Conservation (phyloP, 2,113 vertebrate genomes). For the Actenoides hombroni region DNA sequence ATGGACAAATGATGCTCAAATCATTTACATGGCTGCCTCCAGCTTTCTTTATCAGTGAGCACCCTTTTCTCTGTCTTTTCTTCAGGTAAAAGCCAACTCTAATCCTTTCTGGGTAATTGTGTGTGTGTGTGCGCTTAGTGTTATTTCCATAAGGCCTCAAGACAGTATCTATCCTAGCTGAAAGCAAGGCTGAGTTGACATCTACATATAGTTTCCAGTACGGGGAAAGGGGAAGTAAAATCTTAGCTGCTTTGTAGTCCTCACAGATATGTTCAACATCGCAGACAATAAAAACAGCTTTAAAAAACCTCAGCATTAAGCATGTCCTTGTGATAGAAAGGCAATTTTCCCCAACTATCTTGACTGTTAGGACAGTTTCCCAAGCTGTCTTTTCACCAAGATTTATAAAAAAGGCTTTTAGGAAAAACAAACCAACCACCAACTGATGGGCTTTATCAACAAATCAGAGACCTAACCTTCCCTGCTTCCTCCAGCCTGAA, state of each 20-base stretch:
- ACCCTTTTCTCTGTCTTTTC: background rate
- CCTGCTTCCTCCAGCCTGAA: rapidly evolving
- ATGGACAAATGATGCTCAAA: background rate
- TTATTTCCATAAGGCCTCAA: background rate
- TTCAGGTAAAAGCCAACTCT: background rate
- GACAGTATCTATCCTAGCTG: background rate
- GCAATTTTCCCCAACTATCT: background rate
- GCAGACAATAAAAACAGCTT: background rate
- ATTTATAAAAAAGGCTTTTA: background rate
- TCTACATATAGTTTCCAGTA: background rate
- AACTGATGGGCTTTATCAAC: background rate
- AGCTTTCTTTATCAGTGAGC: background rate
- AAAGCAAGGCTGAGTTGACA: background rate
- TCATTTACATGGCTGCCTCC: background rate
- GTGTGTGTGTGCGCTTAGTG: background rate
- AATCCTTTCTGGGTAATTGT: background rate
- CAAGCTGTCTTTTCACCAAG: background rate
- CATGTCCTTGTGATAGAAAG: background rate
- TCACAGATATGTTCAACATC: background rate
- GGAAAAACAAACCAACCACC: too few species aligned
- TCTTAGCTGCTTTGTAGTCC: background rate
- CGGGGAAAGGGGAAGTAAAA: background rate
- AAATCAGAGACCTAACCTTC: background rate
- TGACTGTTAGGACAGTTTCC: background rate
- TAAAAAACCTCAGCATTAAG: background rate